A percentile compares a stretch with the other conserved stretches of the same genome.
phyloP scores from a whole-genome alignment of 2,113 vertebrate species.

The Trichomycterus rosablanca region DNA sequence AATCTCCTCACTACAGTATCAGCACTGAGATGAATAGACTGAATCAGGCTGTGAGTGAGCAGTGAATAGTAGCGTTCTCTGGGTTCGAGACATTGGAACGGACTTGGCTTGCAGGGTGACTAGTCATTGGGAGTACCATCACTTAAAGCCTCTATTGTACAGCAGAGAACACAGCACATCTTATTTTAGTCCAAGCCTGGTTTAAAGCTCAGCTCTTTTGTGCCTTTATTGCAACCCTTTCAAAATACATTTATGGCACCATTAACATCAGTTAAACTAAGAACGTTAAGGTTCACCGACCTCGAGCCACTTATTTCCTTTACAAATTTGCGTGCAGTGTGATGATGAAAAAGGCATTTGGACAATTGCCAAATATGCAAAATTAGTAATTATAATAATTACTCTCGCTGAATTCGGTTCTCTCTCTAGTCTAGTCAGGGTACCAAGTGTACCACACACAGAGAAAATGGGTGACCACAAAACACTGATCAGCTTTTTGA shows the following conservation, averaged over 20 bases:
- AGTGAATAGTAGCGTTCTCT: slow-evolving; percentile 48
- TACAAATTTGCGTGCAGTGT: neutral
- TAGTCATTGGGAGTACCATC: neutral
- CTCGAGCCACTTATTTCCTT: slow-evolving; percentile 13
- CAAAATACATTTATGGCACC: neutral
- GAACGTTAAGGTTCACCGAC: slow-evolving; percentile 18
- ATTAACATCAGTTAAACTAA: slow-evolving; percentile 17
- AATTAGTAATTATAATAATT: no score
- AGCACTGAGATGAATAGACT: slow-evolving; percentile 34
- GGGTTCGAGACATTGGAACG: slow-evolving; percentile 42
- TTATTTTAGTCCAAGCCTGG: slow-evolving; percentile 20
- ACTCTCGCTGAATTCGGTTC: no score
- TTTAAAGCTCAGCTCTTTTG: slow-evolving; percentile 49
- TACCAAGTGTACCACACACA: no score
- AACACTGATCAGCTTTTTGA: no score
- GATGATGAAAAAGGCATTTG: neutral
- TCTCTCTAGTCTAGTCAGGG: no score
- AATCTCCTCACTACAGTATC: slow-evolving; percentile 32
- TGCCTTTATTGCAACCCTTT: slow-evolving; percentile 21
- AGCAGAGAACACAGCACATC: slow-evolving; percentile 38
- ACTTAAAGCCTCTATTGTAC: slow-evolving; percentile 59
- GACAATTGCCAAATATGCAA: no score
- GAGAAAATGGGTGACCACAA: no score
- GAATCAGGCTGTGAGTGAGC: slow-evolving; percentile 46
- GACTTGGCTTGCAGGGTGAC: slow-evolving; percentile 44